Evolutionary conservation across 2,888 invertebrate species (phyloP).

Genomic region (Bembecia ichneumoniformis): DNA sequence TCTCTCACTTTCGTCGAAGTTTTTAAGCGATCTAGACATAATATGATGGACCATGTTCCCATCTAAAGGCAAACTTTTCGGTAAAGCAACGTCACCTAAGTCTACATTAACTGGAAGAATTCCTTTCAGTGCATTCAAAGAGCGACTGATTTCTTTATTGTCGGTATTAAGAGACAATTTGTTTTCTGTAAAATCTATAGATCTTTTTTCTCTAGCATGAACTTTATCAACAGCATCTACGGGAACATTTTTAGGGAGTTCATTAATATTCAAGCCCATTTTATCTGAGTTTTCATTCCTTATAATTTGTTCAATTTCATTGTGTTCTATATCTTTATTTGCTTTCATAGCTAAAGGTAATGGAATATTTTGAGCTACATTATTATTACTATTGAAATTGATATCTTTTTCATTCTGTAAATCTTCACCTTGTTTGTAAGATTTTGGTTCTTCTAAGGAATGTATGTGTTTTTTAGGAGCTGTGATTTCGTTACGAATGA

Average conservation of each 20-base stretch:
- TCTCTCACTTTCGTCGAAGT: slow-evolving; percentile 30
- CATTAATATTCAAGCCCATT: not conserved
- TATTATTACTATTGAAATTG: slow-evolving; percentile 11
- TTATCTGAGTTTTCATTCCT: no score
- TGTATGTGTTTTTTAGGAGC: slow-evolving; percentile 30
- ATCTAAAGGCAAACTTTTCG: slow-evolving; percentile 32
- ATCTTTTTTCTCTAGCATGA: no score
- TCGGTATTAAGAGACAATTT: slow-evolving; percentile 29
- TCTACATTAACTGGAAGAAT: slow-evolving; percentile 26
- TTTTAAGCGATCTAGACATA: slow-evolving; percentile 40
- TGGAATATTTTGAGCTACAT: slow-evolving; percentile 29
- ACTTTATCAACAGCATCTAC: no score
- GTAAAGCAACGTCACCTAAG: slow-evolving; percentile 28
- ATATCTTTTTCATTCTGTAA: slow-evolving; percentile 16
- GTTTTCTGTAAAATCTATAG: slow-evolving; percentile 43
- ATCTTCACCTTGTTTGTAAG: slow-evolving; percentile 52
- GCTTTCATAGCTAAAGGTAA: slow-evolving; percentile 34
- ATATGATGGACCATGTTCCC: slow-evolving; percentile 32
- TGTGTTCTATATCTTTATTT: slow-evolving; percentile 15
- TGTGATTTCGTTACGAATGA: no score
- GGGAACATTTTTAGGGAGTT: not conserved
- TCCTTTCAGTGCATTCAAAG: not conserved
- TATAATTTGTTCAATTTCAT: slow-evolving; percentile 7
- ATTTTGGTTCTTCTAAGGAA: slow-evolving; percentile 50
- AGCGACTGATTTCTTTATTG: slow-evolving; percentile 41